These are phyloP conservation scores for Dysdera silvatica DNA, from an alignment of 1,140 invertebrate species.

Conservation along the genomic window DNA sequence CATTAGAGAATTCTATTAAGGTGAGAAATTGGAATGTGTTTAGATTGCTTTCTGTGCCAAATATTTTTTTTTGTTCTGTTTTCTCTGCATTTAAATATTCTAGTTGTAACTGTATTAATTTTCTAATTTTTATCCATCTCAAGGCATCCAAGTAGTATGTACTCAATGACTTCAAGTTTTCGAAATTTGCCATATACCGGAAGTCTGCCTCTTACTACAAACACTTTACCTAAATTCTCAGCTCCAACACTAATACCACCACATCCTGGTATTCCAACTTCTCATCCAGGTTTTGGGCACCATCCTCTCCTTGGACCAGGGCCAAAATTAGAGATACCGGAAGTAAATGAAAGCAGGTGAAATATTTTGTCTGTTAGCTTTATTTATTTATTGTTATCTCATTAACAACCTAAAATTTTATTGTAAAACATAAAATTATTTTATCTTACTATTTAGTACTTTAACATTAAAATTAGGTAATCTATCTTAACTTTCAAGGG, in stretches of 20 bases:
- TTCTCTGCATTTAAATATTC: no score
- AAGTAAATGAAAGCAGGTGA: constrained; percentile 4
- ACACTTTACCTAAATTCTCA: not conserved
- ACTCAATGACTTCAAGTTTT: constrained; percentile 5
- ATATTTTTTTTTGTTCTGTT: no score
- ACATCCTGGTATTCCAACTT: constrained; percentile 1
- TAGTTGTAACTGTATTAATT: not conserved
- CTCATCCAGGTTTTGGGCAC: not conserved
- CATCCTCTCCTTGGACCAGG: not conserved
- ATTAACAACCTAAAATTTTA: no score
- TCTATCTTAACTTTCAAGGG: no score
- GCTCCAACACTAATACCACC: not conserved
- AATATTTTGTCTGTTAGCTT: no score
- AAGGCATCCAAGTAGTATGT: constrained; percentile 11
- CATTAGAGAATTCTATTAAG: no score
- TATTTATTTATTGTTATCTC: no score
- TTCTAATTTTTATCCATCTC: not conserved
- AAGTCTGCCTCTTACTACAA: not conserved
- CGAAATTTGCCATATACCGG: not conserved
- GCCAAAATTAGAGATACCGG: constrained; percentile 10
- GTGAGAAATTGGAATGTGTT: no score
- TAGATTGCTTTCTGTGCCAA: no score
- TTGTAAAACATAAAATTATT: no score
- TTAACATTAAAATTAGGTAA: no score
- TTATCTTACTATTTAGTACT: no score